Conservation (phyloP, 2,113 vertebrate species). For the Seriola aureovittata region DNA sequence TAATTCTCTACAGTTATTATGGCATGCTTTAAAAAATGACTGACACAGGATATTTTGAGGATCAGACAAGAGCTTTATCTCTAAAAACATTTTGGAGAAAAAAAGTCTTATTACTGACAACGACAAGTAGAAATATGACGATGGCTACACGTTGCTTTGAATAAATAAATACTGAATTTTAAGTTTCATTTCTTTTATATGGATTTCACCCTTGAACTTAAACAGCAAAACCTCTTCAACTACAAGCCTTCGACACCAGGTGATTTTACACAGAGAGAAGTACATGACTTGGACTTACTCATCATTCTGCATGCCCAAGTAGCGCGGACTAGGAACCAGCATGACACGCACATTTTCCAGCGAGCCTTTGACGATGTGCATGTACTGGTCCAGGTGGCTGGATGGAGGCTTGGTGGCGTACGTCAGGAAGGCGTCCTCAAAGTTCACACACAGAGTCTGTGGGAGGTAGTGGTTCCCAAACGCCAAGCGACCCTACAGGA, state of each 20-base stretch:
- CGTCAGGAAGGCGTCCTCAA: slow-evolving; percentile 97
- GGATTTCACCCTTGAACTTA: neutral
- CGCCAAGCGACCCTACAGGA: slow-evolving; percentile 91
- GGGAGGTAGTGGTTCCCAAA: slow-evolving; percentile 98
- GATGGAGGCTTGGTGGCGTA: slow-evolving; percentile 99
- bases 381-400: slow-evolving; percentile 97
- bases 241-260: neutral
- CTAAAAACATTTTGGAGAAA: neutral
- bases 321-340: slow-evolving; percentile 97
- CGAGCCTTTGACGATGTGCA: slow-evolving; percentile 98
- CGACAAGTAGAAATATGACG: neutral
- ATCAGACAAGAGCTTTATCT: neutral
- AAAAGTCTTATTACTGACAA: neutral
- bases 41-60: neutral
- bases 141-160: slow-evolving; percentile 22
- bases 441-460: slow-evolving; percentile 96
- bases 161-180: slow-evolving; percentile 26
- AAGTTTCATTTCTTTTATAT: neutral
- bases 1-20: neutral
- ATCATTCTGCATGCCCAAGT: slow-evolving; percentile 95
- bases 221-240: neutral
- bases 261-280: neutral
- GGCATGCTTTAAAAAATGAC: slow-evolving; percentile 1
- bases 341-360: slow-evolving; percentile 98
- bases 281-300: slow-evolving; percentile 87